phyloP scores from a whole-genome alignment of 2,113 vertebrate genomes.

The Salvelinus fontinalis region DNA sequence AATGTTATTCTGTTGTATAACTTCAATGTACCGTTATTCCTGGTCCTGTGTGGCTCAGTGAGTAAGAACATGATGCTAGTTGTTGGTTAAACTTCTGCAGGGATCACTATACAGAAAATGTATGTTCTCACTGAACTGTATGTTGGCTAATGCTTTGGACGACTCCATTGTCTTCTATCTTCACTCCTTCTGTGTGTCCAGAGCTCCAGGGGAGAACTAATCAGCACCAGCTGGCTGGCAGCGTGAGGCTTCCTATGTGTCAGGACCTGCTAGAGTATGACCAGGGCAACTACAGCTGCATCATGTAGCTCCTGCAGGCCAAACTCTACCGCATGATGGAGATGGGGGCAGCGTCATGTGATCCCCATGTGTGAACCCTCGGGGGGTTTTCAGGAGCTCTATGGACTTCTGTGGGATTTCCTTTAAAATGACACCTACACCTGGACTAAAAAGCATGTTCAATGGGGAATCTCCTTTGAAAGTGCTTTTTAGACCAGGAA shows the following conservation, averaged over 20 bases:
- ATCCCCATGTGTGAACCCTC: slow-evolving; percentile 11
- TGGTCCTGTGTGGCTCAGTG: too few relatives aligned
- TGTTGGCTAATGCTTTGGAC: background rate
- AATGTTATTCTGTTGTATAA: too few relatives aligned
- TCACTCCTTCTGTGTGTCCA: slow-evolving; percentile 43
- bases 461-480: too few relatives aligned
- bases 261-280: slow-evolving; percentile 87
- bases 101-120: too few relatives aligned
- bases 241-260: slow-evolving; percentile 83
- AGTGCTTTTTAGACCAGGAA: too few relatives aligned
- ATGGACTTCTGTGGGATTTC: background rate
- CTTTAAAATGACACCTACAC: too few relatives aligned
- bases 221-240: slow-evolving; percentile 75
- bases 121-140: background rate
- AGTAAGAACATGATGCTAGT: too few relatives aligned
- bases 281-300: slow-evolving; percentile 76
- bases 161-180: background rate
- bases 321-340: slow-evolving; percentile 76
- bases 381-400: background rate
- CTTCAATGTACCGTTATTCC: too few relatives aligned
- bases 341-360: slow-evolving; percentile 94
- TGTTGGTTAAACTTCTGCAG: too few relatives aligned
- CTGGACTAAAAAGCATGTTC: too few relatives aligned
- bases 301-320: slow-evolving; percentile 83
- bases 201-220: slow-evolving; percentile 76